Conservation (phyloP, 2,113 vertebrate species). For the Neolamprologus hecqui region DNA sequence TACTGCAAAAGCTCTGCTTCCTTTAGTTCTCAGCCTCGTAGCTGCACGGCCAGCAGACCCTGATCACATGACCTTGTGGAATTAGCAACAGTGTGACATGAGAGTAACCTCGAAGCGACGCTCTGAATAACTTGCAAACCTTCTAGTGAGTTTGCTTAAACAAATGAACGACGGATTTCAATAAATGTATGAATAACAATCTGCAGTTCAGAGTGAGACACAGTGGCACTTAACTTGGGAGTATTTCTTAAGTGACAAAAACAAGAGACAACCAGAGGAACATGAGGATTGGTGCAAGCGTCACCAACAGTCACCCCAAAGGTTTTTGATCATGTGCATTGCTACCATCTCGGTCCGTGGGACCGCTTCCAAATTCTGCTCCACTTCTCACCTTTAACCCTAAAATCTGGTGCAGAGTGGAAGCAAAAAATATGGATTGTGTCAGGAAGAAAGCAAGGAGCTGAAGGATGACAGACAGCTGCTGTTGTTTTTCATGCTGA, state of each 20-base stretch:
- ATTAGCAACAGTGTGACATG: background rate
- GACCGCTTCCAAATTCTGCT: background rate
- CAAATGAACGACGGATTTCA: background rate
- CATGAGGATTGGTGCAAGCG: background rate
- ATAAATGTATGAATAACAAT: background rate
- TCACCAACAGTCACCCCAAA: background rate
- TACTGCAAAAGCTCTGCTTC: background rate
- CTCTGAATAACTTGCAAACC: background rate
- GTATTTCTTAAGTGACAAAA: background rate
- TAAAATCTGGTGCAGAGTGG: background rate
- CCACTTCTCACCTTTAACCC: background rate
- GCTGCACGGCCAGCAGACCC: background rate
- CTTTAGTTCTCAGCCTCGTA: background rate
- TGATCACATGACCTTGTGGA: background rate
- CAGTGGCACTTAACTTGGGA: background rate
- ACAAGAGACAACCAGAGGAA: background rate
- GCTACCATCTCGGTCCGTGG: background rate
- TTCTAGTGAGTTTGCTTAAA: background rate
- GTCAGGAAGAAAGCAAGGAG: background rate
- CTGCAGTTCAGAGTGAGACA: background rate
- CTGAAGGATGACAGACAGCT: background rate
- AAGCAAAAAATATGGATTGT: too few species aligned
- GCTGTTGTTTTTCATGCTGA: background rate
- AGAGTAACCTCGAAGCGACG: background rate
- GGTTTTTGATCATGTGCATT: background rate